Conservation (phyloP, 2,113 vertebrate genomes). For the Motacilla alba region DNA sequence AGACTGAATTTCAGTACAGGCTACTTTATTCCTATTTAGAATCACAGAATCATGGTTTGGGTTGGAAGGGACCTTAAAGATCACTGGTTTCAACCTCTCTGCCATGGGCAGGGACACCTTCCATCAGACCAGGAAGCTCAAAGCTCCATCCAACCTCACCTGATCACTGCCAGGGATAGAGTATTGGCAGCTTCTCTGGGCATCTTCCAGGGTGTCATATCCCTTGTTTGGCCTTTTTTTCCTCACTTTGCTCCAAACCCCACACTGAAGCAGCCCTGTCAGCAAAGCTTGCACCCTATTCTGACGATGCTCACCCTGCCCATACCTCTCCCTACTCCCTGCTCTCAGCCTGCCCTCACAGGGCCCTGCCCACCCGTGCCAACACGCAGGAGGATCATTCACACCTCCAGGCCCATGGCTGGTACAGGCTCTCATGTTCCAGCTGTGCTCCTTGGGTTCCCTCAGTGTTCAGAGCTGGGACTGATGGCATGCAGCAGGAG, state of each 20-base stretch:
- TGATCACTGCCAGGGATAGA: background rate
- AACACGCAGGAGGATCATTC: fast-evolving
- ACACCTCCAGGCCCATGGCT: too few relatives aligned
- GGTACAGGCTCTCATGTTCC: fast-evolving
- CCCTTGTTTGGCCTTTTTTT: background rate
- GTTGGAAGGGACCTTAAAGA: background rate
- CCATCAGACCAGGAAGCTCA: background rate
- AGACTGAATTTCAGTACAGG: background rate
- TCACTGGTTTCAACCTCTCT: background rate
- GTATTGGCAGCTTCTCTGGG: too few relatives aligned
- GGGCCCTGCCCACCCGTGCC: background rate
- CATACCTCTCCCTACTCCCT: fast-evolving
- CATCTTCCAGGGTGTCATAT: background rate
- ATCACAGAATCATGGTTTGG: background rate
- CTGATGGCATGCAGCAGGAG: too few relatives aligned
- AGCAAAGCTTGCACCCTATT: background rate
- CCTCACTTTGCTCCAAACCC: background rate
- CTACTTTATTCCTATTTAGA: background rate
- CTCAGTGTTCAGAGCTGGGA: background rate
- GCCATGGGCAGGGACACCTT: background rate
- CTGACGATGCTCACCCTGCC: background rate
- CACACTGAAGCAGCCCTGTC: background rate
- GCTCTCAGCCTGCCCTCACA: background rate
- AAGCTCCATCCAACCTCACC: background rate
- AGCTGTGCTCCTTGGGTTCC: background rate